Percentiles rank a stretch among this genome's conserved stretches.
Evolutionary conservation across 2,888 invertebrate genomes (phyloP).

Genomic region (Pyrrhosoma nymphula): DNA sequence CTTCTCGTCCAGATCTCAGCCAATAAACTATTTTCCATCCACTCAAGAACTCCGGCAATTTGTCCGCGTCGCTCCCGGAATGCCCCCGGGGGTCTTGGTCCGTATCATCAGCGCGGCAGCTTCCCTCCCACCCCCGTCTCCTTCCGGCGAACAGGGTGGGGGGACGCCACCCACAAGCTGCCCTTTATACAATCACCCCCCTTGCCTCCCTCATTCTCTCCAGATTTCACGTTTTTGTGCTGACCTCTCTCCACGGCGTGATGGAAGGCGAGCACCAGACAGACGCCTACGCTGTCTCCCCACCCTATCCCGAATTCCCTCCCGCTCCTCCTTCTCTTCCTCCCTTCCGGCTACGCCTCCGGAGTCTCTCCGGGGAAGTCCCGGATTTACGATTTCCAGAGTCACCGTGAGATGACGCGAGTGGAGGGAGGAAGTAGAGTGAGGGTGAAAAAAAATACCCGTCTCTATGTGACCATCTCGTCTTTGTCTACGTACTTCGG

Average conservation of each 20-base stretch:
- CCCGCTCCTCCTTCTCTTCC: not conserved
- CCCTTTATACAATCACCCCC: not conserved
- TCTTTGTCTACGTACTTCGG: no score
- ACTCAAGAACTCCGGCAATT: slow-evolving; percentile 31
- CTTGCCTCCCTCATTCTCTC: not conserved
- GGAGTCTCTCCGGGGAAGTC: not conserved
- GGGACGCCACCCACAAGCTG: no score
- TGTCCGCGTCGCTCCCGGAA: slow-evolving; percentile 21
- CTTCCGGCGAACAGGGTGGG: no score
- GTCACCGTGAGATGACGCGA: not conserved
- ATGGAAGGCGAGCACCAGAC: not conserved
- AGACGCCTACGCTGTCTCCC: not conserved
- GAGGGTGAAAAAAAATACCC: no score
- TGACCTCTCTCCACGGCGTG: not conserved
- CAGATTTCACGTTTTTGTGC: not conserved
- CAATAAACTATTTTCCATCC: slow-evolving; percentile 39
- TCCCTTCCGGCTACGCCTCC: not conserved
- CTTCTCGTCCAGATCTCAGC: not conserved
- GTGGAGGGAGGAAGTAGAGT: not conserved
- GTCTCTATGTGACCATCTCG: no score
- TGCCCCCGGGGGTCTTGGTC: slow-evolving; percentile 28
- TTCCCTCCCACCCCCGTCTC: not conserved
- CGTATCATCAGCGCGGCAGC: slow-evolving; percentile 25
- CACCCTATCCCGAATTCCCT: not conserved
- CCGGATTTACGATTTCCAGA: not conserved